Evolutionary conservation across 1,140 invertebrate species (phyloP).

Genomic region (Trichonephila clavata): DNA sequence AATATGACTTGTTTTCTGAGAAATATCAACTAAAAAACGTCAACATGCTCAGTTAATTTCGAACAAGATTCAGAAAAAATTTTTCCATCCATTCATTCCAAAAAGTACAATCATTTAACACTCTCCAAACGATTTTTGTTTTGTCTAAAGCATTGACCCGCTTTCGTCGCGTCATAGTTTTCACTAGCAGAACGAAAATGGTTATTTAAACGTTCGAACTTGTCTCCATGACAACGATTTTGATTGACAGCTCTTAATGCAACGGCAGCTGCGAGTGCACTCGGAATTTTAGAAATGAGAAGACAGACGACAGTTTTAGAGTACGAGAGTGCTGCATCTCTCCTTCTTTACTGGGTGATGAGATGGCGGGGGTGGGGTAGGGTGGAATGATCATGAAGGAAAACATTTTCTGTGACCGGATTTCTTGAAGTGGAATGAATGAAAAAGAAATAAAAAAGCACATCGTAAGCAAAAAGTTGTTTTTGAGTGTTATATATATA

Average conservation of each 20-base stretch:
- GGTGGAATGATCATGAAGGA: constrained; percentile 3
- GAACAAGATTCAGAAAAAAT: no score
- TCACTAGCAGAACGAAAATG: constrained; percentile 13
- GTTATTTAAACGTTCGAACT: constrained; percentile 36
- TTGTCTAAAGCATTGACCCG: neutral
- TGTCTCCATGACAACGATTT: constrained; percentile 23
- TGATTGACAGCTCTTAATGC: constrained; percentile 66
- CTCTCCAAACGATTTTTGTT: no score
- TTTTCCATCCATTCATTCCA: no score
- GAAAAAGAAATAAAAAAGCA: neutral
- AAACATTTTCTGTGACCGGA: constrained; percentile 25
- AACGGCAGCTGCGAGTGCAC: constrained; percentile 50
- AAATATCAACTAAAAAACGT: no score
- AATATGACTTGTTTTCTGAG: no score
- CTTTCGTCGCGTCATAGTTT: neutral
- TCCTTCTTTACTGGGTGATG: neutral
- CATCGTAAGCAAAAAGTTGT: constrained; percentile 12
- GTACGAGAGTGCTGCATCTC: neutral
- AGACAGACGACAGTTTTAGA: constrained; percentile 40
- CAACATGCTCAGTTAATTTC: no score
- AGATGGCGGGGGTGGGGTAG: neutral
- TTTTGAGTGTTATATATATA: constrained; percentile 7
- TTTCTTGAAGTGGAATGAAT: constrained; percentile 1
- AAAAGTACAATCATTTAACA: no score
- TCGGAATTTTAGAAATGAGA: constrained; percentile 42